phyloP scores from a whole-genome alignment of 2,797 vertebrate genomes.

The Halcyon chelicuti region DNA sequence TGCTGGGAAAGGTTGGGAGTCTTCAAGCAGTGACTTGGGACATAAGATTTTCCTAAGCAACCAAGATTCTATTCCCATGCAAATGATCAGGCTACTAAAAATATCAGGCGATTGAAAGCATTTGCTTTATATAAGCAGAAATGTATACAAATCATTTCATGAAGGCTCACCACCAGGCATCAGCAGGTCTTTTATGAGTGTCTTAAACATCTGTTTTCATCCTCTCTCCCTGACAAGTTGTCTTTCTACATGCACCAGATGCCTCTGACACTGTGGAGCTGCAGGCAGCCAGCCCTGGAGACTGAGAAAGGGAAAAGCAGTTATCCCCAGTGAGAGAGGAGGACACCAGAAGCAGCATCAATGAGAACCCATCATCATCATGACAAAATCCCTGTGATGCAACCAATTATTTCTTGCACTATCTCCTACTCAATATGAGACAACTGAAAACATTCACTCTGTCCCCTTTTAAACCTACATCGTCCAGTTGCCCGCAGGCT shows the following conservation, averaged over 20 bases:
- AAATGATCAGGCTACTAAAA: background rate
- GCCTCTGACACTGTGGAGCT: background rate
- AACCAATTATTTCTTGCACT: background rate
- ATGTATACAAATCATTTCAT: background rate
- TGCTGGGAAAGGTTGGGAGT: background rate
- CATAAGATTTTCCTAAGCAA: background rate
- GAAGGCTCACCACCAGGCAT: background rate
- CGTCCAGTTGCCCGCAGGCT: background rate
- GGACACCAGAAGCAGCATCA: background rate
- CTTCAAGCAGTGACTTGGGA: background rate
- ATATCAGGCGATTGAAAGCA: background rate
- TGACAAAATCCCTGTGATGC: background rate
- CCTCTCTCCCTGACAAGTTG: background rate
- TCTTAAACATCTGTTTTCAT: background rate
- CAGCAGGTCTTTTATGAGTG: background rate
- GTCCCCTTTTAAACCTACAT: background rate
- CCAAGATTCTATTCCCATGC: background rate
- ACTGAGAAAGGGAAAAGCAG: background rate
- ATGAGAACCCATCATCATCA: background rate
- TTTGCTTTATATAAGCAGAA: background rate
- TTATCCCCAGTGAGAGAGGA: background rate
- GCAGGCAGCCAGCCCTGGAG: background rate
- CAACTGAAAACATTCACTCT: background rate
- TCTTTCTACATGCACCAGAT: background rate
- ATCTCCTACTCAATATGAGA: background rate